Base-by-base conservation (phyloP, 2,888 invertebrate genomes). In the Alloplasta piceator region DNA sequence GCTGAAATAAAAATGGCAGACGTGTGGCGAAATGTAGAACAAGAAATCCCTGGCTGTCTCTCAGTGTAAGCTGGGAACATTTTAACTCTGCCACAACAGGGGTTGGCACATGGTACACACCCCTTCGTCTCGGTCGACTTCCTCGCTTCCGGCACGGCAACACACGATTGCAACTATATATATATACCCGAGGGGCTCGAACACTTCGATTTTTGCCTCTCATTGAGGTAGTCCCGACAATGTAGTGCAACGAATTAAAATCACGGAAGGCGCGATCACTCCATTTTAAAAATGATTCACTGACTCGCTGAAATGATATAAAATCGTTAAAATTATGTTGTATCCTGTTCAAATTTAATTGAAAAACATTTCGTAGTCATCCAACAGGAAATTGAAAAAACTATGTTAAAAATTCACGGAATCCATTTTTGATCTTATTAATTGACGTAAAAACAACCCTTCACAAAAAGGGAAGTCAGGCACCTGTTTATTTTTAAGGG, bases 11-110 rank as follows among this genome's bases (percentile, higher is more conserved):
- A 61, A 73, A 66, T 61, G 12, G 70, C 78, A 26, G 43, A 68
- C 68, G 39, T 63, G 58, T 50, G 67, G n/a, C 38, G 63, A 72
- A 82, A 82, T 82, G 82, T 82, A 80, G 82, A 79, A 73, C 82
- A 82, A 75, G 79, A 79, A 81, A 75, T 67, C 79, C 72, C 79
- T 71, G 43, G 68, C 58, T 46, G 64, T 71, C 58, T 43, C 70
- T 52, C 38, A 50, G 55, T 66, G 55, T 67, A 58, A 61, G 55
- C 39, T 41, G 66, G 72, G 63, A 64, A 48, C 70, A 78, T 78
- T 78, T 64, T 73, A 60, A 78, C 73, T 55, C 68, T 67, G 71
- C 82, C 52, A 61, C 67, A 68, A 68, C 78, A 26, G 26, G 26
- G 26, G 26, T 26, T 26, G 26, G 26, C 60, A 50, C 73, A 26